phyloP scores from a whole-genome alignment of 1,140 invertebrate genomes.

The Heliconius hermathena region DNA sequence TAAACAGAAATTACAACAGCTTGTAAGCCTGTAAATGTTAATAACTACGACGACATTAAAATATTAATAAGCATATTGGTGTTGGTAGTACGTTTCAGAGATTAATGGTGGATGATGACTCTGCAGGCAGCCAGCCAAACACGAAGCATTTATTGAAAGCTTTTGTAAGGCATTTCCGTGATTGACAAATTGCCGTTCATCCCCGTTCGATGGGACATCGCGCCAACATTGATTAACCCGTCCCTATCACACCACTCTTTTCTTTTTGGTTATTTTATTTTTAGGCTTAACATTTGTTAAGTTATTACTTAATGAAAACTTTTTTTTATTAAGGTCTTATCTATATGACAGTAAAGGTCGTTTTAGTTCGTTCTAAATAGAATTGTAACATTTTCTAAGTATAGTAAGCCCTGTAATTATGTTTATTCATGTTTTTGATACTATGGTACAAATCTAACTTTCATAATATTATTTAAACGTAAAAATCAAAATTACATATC shows the following conservation, averaged over 20 bases:
- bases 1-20: not conserved
- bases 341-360: too few species aligned
- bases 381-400: too few species aligned
- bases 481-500: too few species aligned
- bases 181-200: constrained; percentile 72
- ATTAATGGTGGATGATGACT: constrained; percentile 32
- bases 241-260: constrained; percentile 14
- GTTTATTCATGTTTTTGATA: too few species aligned
- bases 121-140: constrained; percentile 35
- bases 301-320: not conserved
- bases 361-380: too few species aligned
- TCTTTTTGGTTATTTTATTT: not conserved
- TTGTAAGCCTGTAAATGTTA: not conserved
- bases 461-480: too few species aligned
- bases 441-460: too few species aligned
- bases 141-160: constrained; percentile 60
- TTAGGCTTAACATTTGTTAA: not conserved
- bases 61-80: constrained; percentile 23
- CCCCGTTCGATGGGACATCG: constrained; percentile 46
- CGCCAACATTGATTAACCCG: constrained; percentile 35
- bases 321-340: too few species aligned
- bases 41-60: not conserved
- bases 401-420: too few species aligned
- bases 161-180: constrained; percentile 60
- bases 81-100: constrained; percentile 23